Evolutionary conservation across 2,888 invertebrate species (phyloP), one percentile per base, ranked within the genome.

Genomic region (Seira sanloemensis): DNA sequence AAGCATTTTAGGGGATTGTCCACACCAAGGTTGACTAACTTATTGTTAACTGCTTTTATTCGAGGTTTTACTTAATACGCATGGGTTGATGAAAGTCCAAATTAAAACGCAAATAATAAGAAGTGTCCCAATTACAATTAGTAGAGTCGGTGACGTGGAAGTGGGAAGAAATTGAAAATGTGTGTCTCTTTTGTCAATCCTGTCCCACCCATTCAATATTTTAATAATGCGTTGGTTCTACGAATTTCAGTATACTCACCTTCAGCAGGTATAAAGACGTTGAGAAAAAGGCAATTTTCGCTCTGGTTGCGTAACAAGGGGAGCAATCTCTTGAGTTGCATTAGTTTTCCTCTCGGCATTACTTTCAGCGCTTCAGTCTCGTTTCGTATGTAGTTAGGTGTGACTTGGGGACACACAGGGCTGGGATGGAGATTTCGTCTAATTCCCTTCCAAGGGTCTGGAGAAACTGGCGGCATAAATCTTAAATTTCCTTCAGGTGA

Each of bases 281-380:
- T 98, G 91, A 99, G 93, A 91, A 97, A 97, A 86, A 98, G 94
- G 91, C 98, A 98, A 93, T 98, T 98, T 93, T 98, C 98, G 89
- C 96, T 97, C 92, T 98, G 98, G 91, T 97, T 96, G 89, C 94
- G 94, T 89, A 98, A 93, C 91, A 96, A 95, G 66, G 97, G 97
- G 90, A 97, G 92, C 91, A 98, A 93, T 90, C 97, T 94, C 91
- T 95, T 95, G 90, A 98, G 93, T 91, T 97, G 96, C 91, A 97
- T 97, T 90, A 96, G 92, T 86, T 98, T 93, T 19, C 97, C 97
- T 90, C 94, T 94, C 2, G 98, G 97, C 95, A 98, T 97, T 90
- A 94, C 94, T 90, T 94, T 94, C 89, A 96, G 91, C 2, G 96
- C 96, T 50, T 95, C 94, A 65, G 96, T 96, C 91, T 96, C 95